phyloP scores from a whole-genome alignment of 2,888 invertebrate species.

The Erebia palarica region DNA sequence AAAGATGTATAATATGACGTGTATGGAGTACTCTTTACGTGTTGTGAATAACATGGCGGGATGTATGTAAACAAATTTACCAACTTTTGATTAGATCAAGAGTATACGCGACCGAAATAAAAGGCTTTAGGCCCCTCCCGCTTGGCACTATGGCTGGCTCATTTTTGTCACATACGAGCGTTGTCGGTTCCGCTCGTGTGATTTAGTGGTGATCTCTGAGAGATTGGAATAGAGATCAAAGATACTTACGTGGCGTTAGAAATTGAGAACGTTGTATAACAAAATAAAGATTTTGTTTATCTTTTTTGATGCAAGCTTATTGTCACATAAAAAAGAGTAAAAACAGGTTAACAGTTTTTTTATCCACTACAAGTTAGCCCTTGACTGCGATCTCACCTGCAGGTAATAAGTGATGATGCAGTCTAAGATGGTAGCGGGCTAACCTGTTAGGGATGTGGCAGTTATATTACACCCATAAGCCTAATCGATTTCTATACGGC shows the following conservation, averaged over 20 bases:
- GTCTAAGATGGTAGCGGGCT: too few relatives aligned
- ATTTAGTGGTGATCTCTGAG: constrained; percentile 29
- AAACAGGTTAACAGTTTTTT: too few relatives aligned
- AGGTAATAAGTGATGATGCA: too few relatives aligned
- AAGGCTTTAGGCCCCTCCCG: constrained; percentile 46
- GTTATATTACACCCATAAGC: too few relatives aligned
- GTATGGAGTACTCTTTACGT: constrained; percentile 68
- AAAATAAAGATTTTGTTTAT: background rate
- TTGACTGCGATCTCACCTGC: too few relatives aligned
- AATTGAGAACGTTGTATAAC: background rate
- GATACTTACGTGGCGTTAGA: background rate
- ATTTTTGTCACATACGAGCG: constrained; percentile 44
- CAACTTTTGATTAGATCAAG: constrained; percentile 77
- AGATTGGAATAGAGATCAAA: constrained; percentile 19
- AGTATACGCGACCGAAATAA: constrained; percentile 64
- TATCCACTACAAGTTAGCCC: too few relatives aligned
- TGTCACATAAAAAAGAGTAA: too few relatives aligned
- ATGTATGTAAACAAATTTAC: constrained; percentile 77
- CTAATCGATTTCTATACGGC: too few relatives aligned
- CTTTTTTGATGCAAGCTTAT: too few relatives aligned
- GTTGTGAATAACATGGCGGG: constrained; percentile 65
- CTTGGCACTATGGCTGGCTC: constrained; percentile 44
- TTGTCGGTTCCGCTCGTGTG: constrained; percentile 37
- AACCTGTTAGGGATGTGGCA: too few relatives aligned
- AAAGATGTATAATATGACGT: constrained; percentile 56